Evolutionary conservation across 53 echinoderm and acorn worm species (phyloP).

Genomic region (Crossaster papposus): DNA sequence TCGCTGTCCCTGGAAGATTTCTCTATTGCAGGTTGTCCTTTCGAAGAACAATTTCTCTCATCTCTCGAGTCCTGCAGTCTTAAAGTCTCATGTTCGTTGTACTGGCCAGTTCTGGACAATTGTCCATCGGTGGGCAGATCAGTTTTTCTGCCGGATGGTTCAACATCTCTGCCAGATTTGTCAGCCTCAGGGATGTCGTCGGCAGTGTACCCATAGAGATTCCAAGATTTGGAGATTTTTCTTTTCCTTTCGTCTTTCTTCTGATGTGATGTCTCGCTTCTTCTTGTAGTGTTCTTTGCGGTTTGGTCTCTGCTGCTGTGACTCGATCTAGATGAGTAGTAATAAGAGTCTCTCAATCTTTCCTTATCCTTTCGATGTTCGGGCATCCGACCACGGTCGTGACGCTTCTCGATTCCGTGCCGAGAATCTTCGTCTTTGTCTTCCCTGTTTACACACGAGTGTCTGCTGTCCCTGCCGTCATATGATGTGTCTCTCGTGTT

Average conservation of each 20-base stretch:
- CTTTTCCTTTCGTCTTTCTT: slow-evolving; percentile 48
- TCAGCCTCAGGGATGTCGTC: slow-evolving; percentile 56
- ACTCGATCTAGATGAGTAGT: not conserved
- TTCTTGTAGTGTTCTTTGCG: not conserved
- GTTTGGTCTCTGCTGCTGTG: not conserved
- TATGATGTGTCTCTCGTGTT: not conserved
- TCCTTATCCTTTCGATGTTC: not conserved
- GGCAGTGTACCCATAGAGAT: slow-evolving; percentile 78
- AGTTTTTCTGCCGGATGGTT: not conserved
- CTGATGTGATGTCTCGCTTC: not conserved
- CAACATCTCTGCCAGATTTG: not conserved
- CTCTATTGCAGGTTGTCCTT: not conserved
- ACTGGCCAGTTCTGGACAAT: slow-evolving; percentile 4
- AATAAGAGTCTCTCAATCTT: not conserved
- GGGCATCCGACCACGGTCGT: not conserved
- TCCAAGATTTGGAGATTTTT: slow-evolving; percentile 66
- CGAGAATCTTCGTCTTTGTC: slow-evolving; percentile 15
- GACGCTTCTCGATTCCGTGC: slow-evolving; percentile 7
- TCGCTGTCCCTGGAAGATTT: not conserved
- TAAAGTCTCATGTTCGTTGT: not conserved
- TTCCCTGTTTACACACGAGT: not conserved
- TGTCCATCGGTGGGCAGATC: not conserved
- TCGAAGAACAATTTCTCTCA: not conserved
- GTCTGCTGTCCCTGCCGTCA: not conserved
- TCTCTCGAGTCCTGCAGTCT: not conserved